Base-by-base conservation (phyloP, 2,888 invertebrate species). In the Myopa tessellatipennis region DNA sequence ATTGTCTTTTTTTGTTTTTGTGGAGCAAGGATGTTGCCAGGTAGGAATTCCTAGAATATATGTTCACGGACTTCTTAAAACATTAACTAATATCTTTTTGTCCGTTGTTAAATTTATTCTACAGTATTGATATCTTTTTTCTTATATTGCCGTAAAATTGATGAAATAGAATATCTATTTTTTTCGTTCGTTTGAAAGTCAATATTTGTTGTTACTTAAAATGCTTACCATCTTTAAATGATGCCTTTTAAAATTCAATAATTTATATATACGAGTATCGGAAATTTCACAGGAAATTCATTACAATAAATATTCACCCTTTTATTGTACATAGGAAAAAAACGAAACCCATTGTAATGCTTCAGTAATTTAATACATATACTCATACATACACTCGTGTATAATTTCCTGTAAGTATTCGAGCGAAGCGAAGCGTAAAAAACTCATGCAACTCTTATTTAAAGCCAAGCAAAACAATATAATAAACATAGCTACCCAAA, bases 351-450 rank as follows among this genome's bases (percentile, higher is more conserved):
- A 34, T n/a, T 18, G 55, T 55, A 55, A 55, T 70, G 70, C 70
- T 45, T 55, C 55, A 70, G 70, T 70, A 70, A 70, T 70, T 70
- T 12, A 26, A 69, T 69, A 69, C 26, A 50, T 26, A 18, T 10
- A 63, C 34, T 36, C 34, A 6, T 34, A 7, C 18, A 61, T 34
- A 3, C 14, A 34, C 16, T 1, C 16, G 55, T 55, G 36, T n/a
- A 55, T 10, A 55, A 70, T 52, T 55, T 70, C 70, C 70, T 70
- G 70, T 16, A 55, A 70, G 34, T 10, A 50, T 70, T 70, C 26
- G 18, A 70, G 36, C 26, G 36, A 55, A n/a, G 0, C n/a, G 70
- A 70, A 70, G 70, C 36, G 70, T 18, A 14, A 40, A 16, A 16
- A 52, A 69, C 38, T 45, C 70, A 70, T 55, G 36, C 36, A 70